A percentile compares a stretch with the other conserved stretches of the same genome.
phyloP scores from a whole-genome alignment of 2,797 vertebrate species.

The Sciurus vulgaris region DNA sequence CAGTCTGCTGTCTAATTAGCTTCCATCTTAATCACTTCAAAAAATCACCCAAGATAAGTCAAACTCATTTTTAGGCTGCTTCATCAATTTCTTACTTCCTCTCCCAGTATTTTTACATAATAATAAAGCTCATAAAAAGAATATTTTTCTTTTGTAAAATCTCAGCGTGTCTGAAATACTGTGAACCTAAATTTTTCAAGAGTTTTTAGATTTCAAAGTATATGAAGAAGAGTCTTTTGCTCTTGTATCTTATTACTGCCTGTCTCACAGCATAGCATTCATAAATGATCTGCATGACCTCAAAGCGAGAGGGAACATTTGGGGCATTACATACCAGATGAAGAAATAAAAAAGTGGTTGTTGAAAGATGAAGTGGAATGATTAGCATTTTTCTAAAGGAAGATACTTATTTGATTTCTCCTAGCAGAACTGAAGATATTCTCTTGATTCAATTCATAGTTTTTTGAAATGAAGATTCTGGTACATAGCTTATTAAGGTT shows the following conservation, averaged over 20 bases:
- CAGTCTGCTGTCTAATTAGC: not conserved
- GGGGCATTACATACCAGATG: not conserved
- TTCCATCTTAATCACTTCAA: not conserved
- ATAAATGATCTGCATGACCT: not conserved
- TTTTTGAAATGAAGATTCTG: constrained; percentile 13
- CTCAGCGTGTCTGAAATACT: constrained; percentile 34
- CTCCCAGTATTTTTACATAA: not conserved
- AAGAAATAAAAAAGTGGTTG: not conserved
- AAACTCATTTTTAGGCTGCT: not conserved
- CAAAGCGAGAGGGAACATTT: not conserved
- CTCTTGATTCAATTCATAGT: not conserved
- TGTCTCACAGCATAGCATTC: not conserved
- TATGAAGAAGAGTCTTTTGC: not conserved
- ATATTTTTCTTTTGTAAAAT: constrained; percentile 56
- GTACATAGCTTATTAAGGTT: not conserved
- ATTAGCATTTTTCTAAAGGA: not conserved
- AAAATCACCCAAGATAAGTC: not conserved
- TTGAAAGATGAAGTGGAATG: not conserved
- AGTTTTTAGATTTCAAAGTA: not conserved
- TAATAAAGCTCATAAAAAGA: not conserved
- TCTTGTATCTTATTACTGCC: not conserved
- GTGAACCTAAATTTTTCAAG: not conserved
- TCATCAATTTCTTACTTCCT: not conserved
- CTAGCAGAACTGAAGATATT: not conserved
- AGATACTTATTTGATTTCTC: not conserved